Conservation (phyloP, 2,113 vertebrate genomes). For the Sterna hirundo region DNA sequence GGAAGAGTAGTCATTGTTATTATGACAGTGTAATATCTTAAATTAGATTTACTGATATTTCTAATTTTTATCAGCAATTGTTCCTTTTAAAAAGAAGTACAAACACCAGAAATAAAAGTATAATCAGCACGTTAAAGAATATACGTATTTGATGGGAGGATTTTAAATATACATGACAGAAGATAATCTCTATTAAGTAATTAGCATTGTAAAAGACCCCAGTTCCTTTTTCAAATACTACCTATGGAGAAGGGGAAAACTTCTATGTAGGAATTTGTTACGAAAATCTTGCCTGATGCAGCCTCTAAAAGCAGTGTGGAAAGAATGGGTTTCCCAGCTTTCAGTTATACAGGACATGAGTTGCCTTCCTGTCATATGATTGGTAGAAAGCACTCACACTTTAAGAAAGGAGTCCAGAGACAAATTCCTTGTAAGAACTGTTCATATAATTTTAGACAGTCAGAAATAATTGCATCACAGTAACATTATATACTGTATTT, state of each 20-base stretch:
- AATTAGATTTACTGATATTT: not conserved
- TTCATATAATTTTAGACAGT: not conserved
- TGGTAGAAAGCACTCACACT: not conserved
- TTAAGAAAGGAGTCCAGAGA: not conserved
- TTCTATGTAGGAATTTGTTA: not conserved
- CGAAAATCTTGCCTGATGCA: not conserved
- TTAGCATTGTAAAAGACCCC: not conserved
- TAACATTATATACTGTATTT: not conserved
- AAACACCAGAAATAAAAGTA: not conserved
- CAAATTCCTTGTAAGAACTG: not conserved
- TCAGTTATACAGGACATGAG: not conserved
- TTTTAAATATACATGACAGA: not conserved
- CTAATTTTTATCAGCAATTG: not conserved
- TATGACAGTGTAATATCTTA: not conserved
- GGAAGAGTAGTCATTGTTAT: not conserved
- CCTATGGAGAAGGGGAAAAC: not conserved
- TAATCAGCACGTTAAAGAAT: not conserved
- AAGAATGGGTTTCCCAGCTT: not conserved
- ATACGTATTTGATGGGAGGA: not conserved
- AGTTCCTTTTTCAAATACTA: not conserved
- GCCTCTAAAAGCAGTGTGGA: not conserved
- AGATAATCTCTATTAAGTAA: not conserved
- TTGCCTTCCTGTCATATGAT: not conserved
- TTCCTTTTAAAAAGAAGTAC: not conserved
- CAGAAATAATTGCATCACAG: not conserved